Conservation (phyloP, 2,797 vertebrate species). For the Danio choprae region DNA sequence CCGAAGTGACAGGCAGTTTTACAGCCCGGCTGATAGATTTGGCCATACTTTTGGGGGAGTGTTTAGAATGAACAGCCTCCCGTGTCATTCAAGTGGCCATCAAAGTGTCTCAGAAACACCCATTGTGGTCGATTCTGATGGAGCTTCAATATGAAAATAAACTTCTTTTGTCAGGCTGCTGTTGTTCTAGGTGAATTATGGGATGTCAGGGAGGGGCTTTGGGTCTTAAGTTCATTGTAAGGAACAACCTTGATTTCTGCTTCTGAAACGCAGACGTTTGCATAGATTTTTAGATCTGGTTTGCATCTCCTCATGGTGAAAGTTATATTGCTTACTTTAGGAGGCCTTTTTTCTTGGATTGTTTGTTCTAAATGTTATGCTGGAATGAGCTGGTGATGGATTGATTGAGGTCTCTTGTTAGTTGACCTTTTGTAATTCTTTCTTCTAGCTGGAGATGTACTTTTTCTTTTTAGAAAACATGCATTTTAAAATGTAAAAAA, state of each 20-base stretch:
- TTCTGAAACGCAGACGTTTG: background rate
- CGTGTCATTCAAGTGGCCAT: conserved; percentile 32
- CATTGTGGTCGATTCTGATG: conserved; percentile 26
- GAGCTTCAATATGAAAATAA: conserved; percentile 28
- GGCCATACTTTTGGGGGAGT: conserved; percentile 33
- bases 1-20: conserved; percentile 56
- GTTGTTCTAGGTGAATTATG: conserved; percentile 13
- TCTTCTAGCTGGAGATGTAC: no score
- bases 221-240: background rate
- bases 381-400: background rate
- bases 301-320: background rate
- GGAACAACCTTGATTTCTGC: background rate
- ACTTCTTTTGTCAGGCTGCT: conserved; percentile 8
- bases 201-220: background rate
- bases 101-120: conserved; percentile 35
- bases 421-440: background rate
- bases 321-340: background rate
- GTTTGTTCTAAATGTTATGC: background rate
- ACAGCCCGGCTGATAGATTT: conserved; percentile 41
- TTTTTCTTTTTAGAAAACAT: background rate
- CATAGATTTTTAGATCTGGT: background rate
- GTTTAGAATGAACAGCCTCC: conserved; percentile 32
- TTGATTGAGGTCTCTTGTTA: no score
- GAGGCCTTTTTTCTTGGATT: background rate
- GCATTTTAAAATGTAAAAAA: background rate